Conservation (phyloP, 2,113 vertebrate species). For the Pelobates fuscus region DNA sequence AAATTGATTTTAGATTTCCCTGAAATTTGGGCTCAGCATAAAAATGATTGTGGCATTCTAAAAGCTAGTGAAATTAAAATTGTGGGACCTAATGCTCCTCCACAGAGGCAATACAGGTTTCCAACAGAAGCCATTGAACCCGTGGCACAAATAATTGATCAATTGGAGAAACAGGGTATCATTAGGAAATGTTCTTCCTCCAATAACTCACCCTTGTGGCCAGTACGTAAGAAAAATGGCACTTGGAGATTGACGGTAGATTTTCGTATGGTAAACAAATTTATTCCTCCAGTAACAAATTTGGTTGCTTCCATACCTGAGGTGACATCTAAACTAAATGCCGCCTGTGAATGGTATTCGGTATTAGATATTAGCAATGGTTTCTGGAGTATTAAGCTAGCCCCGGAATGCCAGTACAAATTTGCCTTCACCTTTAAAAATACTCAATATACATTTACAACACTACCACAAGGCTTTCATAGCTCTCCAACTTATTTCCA, state of each 20-base stretch:
- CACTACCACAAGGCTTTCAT: not conserved
- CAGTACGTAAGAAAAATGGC: not conserved
- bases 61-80: not conserved
- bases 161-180: not conserved
- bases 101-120: not conserved
- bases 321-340: too few species aligned
- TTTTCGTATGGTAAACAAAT: not conserved
- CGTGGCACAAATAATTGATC: not conserved
- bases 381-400: too few species aligned
- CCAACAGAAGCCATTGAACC: not conserved
- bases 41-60: constrained; percentile 12
- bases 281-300: not conserved
- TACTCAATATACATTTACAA: not conserved
- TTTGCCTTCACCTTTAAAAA: not conserved
- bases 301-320: too few species aligned
- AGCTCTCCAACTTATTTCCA: not conserved
- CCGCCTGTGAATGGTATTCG: too few species aligned
- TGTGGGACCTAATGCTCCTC: constrained; percentile 1
- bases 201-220: constrained; percentile 3
- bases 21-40: not conserved
- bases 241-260: not conserved
- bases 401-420: not conserved
- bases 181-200: not conserved
- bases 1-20: too few species aligned
- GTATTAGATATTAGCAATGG: too few species aligned